Evolutionary conservation across 2,113 vertebrate species (phyloP).

Genomic region (Oreochromis tanganicae): DNA sequence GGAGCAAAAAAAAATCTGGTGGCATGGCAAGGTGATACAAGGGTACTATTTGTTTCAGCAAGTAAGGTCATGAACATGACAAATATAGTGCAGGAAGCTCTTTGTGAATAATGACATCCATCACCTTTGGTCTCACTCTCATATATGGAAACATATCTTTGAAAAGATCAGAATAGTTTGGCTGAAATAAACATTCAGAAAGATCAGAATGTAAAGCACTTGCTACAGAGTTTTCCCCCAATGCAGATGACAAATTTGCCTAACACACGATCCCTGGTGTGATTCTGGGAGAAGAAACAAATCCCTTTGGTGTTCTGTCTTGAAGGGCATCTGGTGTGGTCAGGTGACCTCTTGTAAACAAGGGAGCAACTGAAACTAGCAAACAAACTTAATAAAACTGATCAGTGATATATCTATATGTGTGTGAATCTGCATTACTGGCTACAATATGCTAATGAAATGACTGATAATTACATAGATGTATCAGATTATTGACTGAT

Average conservation of each 20-base stretch:
- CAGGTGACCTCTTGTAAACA: background rate
- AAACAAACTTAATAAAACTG: background rate
- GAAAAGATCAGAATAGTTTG: background rate
- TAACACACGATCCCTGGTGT: background rate
- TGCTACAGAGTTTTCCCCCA: background rate
- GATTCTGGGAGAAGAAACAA: background rate
- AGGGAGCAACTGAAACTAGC: background rate
- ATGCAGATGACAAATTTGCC: background rate
- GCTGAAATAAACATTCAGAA: background rate
- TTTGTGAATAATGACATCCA: constrained; percentile 39
- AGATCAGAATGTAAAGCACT: background rate
- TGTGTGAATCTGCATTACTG: background rate
- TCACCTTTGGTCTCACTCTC: constrained; percentile 8
- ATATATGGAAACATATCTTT: background rate
- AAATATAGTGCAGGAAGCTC: constrained; percentile 20
- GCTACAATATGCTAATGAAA: background rate
- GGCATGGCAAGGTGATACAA: background rate
- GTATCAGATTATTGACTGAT: background rate
- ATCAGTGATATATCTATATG: background rate
- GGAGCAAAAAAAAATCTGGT: background rate
- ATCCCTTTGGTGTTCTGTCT: background rate
- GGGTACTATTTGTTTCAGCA: constrained; percentile 8
- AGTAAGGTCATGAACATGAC: constrained; percentile 28
- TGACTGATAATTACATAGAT: background rate
- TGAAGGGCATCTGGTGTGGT: background rate